Conservation (phyloP, 2,113 vertebrate genomes). For the Apistogramma diplotaenia region DNA sequence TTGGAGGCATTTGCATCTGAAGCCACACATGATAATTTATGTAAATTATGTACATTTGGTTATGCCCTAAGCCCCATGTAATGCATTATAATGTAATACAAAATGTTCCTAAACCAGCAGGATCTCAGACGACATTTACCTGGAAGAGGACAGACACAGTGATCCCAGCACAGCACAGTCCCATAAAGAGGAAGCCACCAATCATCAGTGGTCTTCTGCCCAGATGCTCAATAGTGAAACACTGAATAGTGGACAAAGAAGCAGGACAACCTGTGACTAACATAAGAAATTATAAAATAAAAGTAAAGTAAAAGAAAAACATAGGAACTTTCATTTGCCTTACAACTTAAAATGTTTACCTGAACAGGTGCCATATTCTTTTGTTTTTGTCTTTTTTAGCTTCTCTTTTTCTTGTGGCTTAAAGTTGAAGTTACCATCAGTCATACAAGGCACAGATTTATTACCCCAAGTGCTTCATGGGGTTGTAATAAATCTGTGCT, state of each 20-base stretch:
- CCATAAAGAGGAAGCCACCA: constrained; percentile 87
- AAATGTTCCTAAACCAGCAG: not conserved
- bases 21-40: not conserved
- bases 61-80: not conserved
- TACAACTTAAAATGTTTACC: not conserved
- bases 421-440: not conserved
- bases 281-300: not conserved
- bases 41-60: not conserved
- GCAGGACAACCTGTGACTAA: not conserved
- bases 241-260: constrained; percentile 65
- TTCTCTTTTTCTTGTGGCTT: not conserved
- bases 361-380: not conserved
- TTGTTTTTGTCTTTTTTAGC: not conserved
- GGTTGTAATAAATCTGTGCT: not conserved
- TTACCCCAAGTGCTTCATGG: not conserved
- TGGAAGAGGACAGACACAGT: constrained; percentile 82
- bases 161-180: constrained; percentile 84
- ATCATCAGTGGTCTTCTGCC: constrained; percentile 85
- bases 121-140: constrained; percentile 65
- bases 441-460: not conserved
- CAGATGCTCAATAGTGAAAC: constrained; percentile 85
- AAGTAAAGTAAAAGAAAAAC: not conserved
- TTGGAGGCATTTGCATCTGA: not conserved
- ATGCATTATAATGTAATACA: not conserved
- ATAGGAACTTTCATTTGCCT: not conserved